These are phyloP conservation scores for Carpatolechia fugitivella DNA, from an alignment of 2,888 invertebrate species.

Conservation along the genomic window DNA sequence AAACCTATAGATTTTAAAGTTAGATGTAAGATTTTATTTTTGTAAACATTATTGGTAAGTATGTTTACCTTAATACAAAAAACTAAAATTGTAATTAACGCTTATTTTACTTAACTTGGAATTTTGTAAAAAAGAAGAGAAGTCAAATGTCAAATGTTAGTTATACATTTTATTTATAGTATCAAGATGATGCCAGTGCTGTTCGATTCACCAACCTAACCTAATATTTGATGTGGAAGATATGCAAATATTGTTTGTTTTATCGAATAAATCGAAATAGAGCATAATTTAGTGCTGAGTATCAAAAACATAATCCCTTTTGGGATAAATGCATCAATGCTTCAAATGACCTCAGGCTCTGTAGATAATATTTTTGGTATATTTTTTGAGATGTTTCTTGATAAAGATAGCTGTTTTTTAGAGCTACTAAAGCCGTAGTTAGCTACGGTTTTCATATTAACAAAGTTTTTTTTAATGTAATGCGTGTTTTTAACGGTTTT, in stretches of 20 bases:
- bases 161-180: neutral
- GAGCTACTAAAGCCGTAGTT: too few species aligned
- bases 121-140: too few species aligned
- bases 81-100: too few species aligned
- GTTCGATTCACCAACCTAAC: slow-evolving; percentile 17
- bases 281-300: slow-evolving; percentile 56
- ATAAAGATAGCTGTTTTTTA: neutral
- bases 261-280: slow-evolving; percentile 58
- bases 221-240: slow-evolving; percentile 54
- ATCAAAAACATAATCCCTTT: slow-evolving; percentile 59
- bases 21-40: too few species aligned
- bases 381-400: neutral
- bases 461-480: too few species aligned
- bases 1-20: too few species aligned
- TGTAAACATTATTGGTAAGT: too few species aligned
- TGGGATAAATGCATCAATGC: slow-evolving; percentile 66
- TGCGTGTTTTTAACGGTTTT: too few species aligned
- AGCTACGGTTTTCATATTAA: too few species aligned
- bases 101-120: too few species aligned
- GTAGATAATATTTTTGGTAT: neutral
- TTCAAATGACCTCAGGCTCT: slow-evolving; percentile 64
- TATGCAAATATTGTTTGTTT: slow-evolving; percentile 76
- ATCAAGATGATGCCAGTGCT: slow-evolving; percentile 42
- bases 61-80: too few species aligned
- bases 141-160: too few species aligned